phyloP scores from a whole-genome alignment of 1,140 invertebrate genomes.

The Aphis craccivora region DNA sequence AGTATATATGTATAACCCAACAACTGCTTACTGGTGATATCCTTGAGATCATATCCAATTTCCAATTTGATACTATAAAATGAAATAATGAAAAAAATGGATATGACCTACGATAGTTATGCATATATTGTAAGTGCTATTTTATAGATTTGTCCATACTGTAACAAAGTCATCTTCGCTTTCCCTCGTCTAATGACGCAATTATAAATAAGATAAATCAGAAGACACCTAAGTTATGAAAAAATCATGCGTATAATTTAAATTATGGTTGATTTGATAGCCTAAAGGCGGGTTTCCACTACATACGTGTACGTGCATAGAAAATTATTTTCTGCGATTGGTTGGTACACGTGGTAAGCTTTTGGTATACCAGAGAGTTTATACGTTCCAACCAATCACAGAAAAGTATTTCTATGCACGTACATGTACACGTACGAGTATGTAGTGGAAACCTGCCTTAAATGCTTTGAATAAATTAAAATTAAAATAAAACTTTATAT shows the following conservation, averaged over 20 bases:
- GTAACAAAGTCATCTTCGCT: neutral
- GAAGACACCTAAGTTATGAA: neutral
- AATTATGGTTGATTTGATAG: neutral
- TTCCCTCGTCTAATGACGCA: neutral
- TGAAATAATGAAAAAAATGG: conserved; percentile 31
- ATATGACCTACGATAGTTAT: neutral
- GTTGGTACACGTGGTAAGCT: no score
- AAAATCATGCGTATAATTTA: neutral
- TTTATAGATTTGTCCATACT: neutral
- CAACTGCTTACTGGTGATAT: conserved; percentile 4
- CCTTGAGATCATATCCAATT: conserved; percentile 28
- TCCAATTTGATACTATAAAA: conserved; percentile 34
- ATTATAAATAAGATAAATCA: neutral
- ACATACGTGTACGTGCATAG: no score
- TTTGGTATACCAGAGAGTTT: no score
- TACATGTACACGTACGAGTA: no score
- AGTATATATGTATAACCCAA: conserved; percentile 14
- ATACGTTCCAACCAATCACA: no score
- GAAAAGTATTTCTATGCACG: no score
- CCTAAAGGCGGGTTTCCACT: no score
- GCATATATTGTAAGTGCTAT: neutral
- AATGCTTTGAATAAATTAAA: no score
- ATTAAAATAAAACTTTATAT: no score
- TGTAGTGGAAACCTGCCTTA: no score
- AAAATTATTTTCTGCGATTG: no score